Base-by-base conservation (phyloP, 1,140 invertebrate species). In the Archivesica marissinica region DNA sequence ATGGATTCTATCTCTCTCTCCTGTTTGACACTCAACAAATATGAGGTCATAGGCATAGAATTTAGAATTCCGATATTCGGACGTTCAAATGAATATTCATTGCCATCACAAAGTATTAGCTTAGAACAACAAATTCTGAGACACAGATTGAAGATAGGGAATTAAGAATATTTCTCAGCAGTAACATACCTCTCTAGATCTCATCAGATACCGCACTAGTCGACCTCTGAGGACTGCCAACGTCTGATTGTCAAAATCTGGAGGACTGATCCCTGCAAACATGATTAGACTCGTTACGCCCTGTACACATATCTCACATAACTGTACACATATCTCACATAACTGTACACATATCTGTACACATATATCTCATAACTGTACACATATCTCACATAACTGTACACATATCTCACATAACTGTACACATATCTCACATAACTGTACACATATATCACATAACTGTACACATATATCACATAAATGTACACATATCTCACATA, bases 151-250 rank as follows among this genome's bases (percentile, higher is more conserved):
- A 9, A 9, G 7, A 17, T 44, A 44, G 7, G 7, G 17, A 17
- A 7, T 9, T 9, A 44, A 44, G 41, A 44, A 44, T 9, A 44
- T 44, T 44, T 44, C 7, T 9, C 41, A 7, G 17, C 41, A 44
- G 7, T 17, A 44, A 9, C 94, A 94, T 91, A 97, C 97, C 95
- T 99, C 98, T 93, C 96, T 95, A n/a, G 97, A 98, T 81, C 98
- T 95, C 97, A 99, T 99, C 25, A 99, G 95, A 94, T 99, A 99
- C 50, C 98, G 95, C 9, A 99, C 98, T 86, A 98, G 95, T 85
- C 98, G 95, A 9, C 99, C 99, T 47, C 97, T 95, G n/a, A 99
- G 95, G 66, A 99, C 97, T 0, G 98, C 98, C 56, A 99, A 95
- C 0, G 98, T 99, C 93, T 98, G 97, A 93, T 96, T 97, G 93